A percentile compares a stretch with the other conserved stretches of the same genome.
Evolutionary conservation across 2,888 invertebrate genomes (phyloP).

Genomic region (Amphipyra tragopoginis): DNA sequence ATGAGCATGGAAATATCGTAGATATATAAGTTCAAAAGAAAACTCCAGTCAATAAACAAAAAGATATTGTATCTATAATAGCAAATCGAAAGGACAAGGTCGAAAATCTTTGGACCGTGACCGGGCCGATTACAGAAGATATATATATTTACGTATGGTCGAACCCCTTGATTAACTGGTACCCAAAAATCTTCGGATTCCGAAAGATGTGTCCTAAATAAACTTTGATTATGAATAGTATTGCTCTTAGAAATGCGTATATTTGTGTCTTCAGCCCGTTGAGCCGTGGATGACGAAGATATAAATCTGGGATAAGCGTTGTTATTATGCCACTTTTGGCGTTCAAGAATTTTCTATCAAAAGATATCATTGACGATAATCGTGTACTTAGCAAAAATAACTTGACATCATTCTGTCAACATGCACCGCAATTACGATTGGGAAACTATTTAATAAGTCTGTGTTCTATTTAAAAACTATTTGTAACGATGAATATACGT

Average conservation of each 20-base stretch:
- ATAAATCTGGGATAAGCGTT: neutral
- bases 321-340: too few species aligned
- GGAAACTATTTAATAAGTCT: conserved; percentile 29
- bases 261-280: conserved; percentile 7
- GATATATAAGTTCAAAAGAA: neutral
- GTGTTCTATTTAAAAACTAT: conserved; percentile 24
- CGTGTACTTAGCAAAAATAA: neutral
- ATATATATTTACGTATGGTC: conserved; percentile 9
- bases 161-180: neutral
- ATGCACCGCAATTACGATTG: conserved; percentile 25
- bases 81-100: neutral
- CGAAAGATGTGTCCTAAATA: conserved; percentile 27
- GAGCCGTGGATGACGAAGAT: conserved; percentile 2
- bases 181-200: conserved; percentile 2
- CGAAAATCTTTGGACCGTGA: neutral
- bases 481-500: conserved; percentile 23
- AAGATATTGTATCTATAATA: too few species aligned
- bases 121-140: neutral
- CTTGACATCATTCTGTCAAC: conserved; percentile 14
- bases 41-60: neutral
- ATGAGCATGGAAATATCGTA: too few species aligned
- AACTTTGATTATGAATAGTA: conserved; percentile 11
- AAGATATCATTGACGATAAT: neutral
- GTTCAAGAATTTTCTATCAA: too few species aligned
- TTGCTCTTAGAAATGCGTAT: neutral